These are phyloP conservation scores for Muscidifurax raptorellus DNA, from an alignment of 1,140 invertebrate species.

Conservation along the genomic window DNA sequence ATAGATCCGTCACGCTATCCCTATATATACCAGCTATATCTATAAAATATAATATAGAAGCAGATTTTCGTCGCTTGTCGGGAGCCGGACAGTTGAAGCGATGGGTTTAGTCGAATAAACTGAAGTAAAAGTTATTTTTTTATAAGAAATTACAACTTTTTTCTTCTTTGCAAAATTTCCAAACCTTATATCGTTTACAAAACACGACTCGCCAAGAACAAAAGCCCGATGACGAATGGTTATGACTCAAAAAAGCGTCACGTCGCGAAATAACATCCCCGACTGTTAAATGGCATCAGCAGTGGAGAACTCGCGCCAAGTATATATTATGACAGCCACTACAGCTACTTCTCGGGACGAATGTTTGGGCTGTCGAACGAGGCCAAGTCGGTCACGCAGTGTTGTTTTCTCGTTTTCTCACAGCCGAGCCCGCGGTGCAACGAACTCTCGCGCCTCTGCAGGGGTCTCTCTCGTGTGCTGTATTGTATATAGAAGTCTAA, in stretches of 20 bases:
- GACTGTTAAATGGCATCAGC: too few relatives aligned
- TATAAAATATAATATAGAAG: too few relatives aligned
- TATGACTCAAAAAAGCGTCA: background rate
- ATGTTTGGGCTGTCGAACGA: slow-evolving; percentile 3
- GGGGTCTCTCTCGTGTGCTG: too few relatives aligned
- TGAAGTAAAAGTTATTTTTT: too few relatives aligned
- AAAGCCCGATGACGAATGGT: background rate
- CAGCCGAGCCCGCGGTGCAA: background rate
- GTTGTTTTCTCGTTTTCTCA: background rate
- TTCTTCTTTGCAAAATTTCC: too few relatives aligned
- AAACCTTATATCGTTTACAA: too few relatives aligned
- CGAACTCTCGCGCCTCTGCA: slow-evolving; percentile 8
- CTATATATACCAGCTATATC: too few relatives aligned
- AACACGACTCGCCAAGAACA: background rate
- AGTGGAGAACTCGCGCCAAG: slow-evolving; percentile 32
- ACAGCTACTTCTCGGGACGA: background rate
- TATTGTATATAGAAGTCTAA: background rate
- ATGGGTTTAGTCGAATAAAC: too few relatives aligned
- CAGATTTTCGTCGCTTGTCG: too few relatives aligned
- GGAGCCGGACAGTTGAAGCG: too few relatives aligned
- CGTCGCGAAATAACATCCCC: background rate
- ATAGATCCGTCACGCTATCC: too few relatives aligned
- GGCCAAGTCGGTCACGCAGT: slow-evolving; percentile 8
- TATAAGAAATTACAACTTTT: too few relatives aligned
- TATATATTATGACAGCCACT: background rate